Evolutionary conservation across 1,140 invertebrate species (phyloP), one percentile per base, ranked within the genome.

Genomic region (Cyclina sinensis): DNA sequence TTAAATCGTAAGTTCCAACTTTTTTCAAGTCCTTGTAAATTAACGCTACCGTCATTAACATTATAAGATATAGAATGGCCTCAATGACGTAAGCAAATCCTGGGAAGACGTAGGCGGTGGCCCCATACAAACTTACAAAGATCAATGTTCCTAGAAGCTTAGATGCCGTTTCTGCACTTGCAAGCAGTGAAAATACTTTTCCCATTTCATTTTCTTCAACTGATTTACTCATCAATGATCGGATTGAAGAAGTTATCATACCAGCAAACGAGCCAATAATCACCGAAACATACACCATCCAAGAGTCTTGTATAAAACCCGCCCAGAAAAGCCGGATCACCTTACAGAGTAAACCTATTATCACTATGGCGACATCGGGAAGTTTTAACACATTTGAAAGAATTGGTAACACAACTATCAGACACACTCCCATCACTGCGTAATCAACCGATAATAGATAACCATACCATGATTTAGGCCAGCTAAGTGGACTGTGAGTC

Each of bases 381-480:
- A 93, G 30, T 18, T 92, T 86, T 1, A 94, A 73, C 21, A 92
- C 32, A 24, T 88, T 86, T 37, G 94, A 93, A 57, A 95, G 81
- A 16, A 95, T 54, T 0, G 95, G 95, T 21, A 95, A 91, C 12
- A 95, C 57, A 14, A 95, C 73, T 21, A 95, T 83, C 7, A 95
- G 86, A 85, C 91, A 93, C 0, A 94, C 30, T 9, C 95, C 95
- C 91, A 95, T 93, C 7, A 91, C 91, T 0, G 93, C 93, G 86
- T 95, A 95, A 82, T 95, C 94, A 9, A 94, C 87, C n/a, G 95
- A 95, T 65, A 95, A 57, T 0, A 95, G 89, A 85, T 95, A 95
- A 0, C 95, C 95, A 86, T 95, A 95, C 90, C 93, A 87, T 3
- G 94, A 94, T 70, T 93, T 91, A 11, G 90, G 88, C 95, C 95